Percentiles rank a stretch among this genome's conserved stretches.
phyloP scores from a whole-genome alignment of 2,888 invertebrate species.

The Heliconius ethilla region DNA sequence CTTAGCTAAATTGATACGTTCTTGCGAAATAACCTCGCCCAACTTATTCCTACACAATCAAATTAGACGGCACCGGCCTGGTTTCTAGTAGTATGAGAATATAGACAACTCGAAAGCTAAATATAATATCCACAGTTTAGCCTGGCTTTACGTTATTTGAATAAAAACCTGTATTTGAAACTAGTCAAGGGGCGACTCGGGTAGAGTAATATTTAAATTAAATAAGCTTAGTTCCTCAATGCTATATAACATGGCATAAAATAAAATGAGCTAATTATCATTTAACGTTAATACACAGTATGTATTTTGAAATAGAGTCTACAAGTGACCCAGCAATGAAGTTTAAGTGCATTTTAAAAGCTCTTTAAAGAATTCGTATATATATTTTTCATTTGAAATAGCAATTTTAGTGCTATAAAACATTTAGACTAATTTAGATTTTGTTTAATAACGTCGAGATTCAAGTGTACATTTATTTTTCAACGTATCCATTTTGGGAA shows the following conservation, averaged over 20 bases:
- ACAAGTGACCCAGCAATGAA: slow-evolving; percentile 35
- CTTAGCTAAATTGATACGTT: slow-evolving; percentile 75
- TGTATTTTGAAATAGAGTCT: slow-evolving; percentile 33
- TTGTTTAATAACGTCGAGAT: not conserved
- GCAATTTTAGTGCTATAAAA: slow-evolving; percentile 7
- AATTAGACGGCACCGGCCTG: slow-evolving; percentile 59
- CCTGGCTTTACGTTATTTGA: slow-evolving; percentile 3
- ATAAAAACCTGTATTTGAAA: not conserved
- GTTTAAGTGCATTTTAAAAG: slow-evolving; percentile 33
- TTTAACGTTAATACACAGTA: slow-evolving; percentile 18
- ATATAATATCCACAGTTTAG: slow-evolving; percentile 5
- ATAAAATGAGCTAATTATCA: slow-evolving; percentile 34
- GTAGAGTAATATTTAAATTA: not conserved
- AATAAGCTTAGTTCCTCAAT: not conserved
- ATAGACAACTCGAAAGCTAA: slow-evolving; percentile 50
- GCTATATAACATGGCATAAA: not conserved
- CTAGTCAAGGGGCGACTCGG: not conserved
- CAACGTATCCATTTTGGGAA: not conserved
- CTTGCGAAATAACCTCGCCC: slow-evolving; percentile 78
- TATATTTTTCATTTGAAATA: slow-evolving; percentile 30
- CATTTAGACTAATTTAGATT: not conserved
- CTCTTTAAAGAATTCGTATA: slow-evolving; percentile 29
- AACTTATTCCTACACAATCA: slow-evolving; percentile 74
- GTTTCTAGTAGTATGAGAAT: slow-evolving; percentile 52
- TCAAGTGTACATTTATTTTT: not conserved